Evolutionary conservation across 2,797 vertebrate genomes (phyloP).

Genomic region (Uromys caudimaculatus): DNA sequence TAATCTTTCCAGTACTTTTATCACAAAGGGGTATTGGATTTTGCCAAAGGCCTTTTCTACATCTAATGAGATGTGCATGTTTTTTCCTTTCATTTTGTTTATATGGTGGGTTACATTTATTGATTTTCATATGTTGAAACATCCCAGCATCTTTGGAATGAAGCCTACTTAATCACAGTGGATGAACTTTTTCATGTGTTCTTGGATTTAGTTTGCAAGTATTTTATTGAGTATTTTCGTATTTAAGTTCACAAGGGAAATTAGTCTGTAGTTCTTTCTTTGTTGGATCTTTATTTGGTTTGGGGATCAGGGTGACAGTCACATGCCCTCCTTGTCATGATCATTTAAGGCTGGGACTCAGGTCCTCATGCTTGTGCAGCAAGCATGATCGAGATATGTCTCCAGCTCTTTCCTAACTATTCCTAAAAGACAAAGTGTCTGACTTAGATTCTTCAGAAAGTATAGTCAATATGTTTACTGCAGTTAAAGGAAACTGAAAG

Average conservation of each 20-base stretch:
- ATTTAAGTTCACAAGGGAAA: not conserved
- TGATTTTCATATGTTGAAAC: not conserved
- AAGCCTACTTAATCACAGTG: not conserved
- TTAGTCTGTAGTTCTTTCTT: not conserved
- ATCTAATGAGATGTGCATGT: not conserved
- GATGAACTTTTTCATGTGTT: not conserved
- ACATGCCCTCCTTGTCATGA: not conserved
- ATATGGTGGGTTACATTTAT: not conserved
- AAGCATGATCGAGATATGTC: not conserved
- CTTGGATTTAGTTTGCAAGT: not conserved
- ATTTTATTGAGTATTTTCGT: not conserved
- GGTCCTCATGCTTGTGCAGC: not conserved
- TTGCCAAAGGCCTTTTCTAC: not conserved
- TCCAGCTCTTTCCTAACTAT: not conserved
- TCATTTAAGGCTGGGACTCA: not conserved
- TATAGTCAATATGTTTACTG: not conserved
- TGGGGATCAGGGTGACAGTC: not conserved
- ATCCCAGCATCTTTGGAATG: not conserved
- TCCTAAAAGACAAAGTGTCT: not conserved
- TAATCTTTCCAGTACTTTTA: not conserved
- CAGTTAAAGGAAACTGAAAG: not conserved
- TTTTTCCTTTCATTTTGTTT: not conserved
- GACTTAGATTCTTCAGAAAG: not conserved
- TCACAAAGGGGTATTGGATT: not conserved
- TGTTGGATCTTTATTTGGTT: not conserved